Percentiles rank a stretch among this genome's conserved stretches.
These are phyloP conservation scores for Pegoplata infirma DNA, from an alignment of 2,888 invertebrate species.

Conservation along the genomic window DNA sequence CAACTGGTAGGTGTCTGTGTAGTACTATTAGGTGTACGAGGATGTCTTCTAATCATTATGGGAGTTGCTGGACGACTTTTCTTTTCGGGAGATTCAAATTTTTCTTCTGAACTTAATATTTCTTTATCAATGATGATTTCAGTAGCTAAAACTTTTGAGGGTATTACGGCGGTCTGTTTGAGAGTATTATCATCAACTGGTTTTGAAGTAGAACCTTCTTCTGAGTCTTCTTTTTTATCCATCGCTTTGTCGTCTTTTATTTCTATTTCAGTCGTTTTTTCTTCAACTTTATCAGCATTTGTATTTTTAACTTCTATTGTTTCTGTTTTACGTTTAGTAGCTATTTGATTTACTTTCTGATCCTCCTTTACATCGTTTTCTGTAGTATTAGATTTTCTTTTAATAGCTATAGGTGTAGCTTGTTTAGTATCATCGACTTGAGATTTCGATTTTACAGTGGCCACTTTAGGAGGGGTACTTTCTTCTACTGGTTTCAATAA, in stretches of 20 bases:
- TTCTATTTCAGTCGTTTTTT: not conserved
- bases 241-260: not conserved
- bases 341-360: too few species aligned
- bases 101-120: conserved; percentile 75
- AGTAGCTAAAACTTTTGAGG: conserved; percentile 60
- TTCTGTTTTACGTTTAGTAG: too few species aligned
- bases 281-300: too few species aligned
- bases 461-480: conserved; percentile 9
- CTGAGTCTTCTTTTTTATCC: too few species aligned
- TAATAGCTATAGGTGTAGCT: conserved; percentile 74
- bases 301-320: too few species aligned
- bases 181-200: too few species aligned
- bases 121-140: conserved; percentile 71
- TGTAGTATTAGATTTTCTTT: conserved; percentile 73
- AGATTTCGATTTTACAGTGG: too few species aligned
- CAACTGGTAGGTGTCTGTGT: conserved; percentile 44
- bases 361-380: too few species aligned
- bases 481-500: conserved; percentile 10
- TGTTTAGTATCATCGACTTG: too few species aligned
- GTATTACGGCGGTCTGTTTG: conserved; percentile 1
- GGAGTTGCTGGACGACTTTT: conserved; percentile 74
- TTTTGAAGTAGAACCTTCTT: too few species aligned
- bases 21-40: conserved; percentile 70
- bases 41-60: conserved; percentile 75
- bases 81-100: conserved; percentile 75